These are phyloP conservation scores for Blastobasis lacticolella DNA, from an alignment of 2,888 invertebrate species.

Conservation along the genomic window DNA sequence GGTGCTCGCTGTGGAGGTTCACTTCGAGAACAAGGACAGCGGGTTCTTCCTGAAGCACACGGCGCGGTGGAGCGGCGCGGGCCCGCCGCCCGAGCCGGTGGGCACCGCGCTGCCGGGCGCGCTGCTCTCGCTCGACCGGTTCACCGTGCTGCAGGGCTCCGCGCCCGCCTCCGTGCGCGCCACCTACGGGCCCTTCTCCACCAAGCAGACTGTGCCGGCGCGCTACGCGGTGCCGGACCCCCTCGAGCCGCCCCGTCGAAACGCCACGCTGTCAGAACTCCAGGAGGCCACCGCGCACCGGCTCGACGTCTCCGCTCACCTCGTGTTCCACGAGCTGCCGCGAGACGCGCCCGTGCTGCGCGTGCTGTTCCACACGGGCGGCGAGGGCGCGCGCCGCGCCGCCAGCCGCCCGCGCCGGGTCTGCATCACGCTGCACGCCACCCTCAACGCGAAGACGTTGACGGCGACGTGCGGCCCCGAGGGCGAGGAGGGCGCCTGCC, in stretches of 20 bases:
- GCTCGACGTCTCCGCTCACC: conserved; percentile 93
- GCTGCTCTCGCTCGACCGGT: conserved; percentile 87
- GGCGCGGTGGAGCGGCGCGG: conserved; percentile 79
- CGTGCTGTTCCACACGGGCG: conserved; percentile 93
- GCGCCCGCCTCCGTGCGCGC: conserved; percentile 93
- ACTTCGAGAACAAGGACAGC: conserved; percentile 93
- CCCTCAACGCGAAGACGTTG: conserved; percentile 74
- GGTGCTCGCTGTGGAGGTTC: conserved; percentile 86
- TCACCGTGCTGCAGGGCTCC: conserved; percentile 93
- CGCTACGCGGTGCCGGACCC: conserved; percentile 91
- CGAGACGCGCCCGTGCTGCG: conserved; percentile 93
- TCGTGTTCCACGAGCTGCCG: conserved; percentile 90
- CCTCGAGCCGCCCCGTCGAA: conserved; percentile 76
- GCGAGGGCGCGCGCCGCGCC: conserved; percentile 84
- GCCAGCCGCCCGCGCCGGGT: conserved; percentile 81
- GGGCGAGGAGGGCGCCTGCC: conserved; percentile 93
- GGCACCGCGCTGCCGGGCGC: conserved; percentile 76
- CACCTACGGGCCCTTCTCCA: conserved; percentile 95
- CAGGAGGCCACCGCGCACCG: conserved; percentile 82
- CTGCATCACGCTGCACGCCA: conserved; percentile 87
- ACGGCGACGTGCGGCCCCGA: conserved; percentile 95
- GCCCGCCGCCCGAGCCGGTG: conserved; percentile 61
- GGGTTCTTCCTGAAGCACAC: conserved; percentile 92
- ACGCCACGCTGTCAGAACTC: conserved; percentile 71
- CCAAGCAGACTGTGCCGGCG: conserved; percentile 94